phyloP scores from a whole-genome alignment of 2,888 invertebrate species.

The Leucania comma region DNA sequence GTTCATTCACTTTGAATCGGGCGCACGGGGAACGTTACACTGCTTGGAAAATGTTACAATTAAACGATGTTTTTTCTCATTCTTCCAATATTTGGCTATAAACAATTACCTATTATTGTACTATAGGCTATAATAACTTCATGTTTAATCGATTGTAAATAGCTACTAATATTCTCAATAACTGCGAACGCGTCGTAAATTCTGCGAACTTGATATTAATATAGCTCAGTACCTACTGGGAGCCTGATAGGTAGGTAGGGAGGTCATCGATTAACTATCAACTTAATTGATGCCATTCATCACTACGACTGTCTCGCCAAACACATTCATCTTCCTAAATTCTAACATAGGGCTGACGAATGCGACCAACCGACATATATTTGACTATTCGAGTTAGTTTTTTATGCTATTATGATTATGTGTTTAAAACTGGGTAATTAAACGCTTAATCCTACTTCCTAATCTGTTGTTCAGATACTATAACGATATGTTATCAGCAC shows the following conservation, averaged over 20 bases:
- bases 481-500: no score
- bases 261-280: constrained; percentile 49
- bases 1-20: no score
- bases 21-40: no score
- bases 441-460: neutral
- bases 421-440: neutral
- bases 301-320: constrained; percentile 38
- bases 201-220: constrained; percentile 16
- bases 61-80: neutral
- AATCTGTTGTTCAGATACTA: no score
- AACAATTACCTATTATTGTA: neutral
- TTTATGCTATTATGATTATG: neutral
- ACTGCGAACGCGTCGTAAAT: neutral
- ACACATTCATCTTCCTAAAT: constrained; percentile 48
- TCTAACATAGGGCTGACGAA: constrained; percentile 36
- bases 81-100: no score
- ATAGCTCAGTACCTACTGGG: neutral
- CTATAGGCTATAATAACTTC: neutral
- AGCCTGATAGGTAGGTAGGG: neutral
- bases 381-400: neutral
- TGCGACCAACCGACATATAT: no score
- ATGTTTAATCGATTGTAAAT: neutral
- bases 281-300: constrained; percentile 55
- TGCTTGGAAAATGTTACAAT: neutral
- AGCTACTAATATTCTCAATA: neutral